Evolutionary conservation across 1,140 invertebrate species (phyloP), one percentile per base, ranked within the genome.

Genomic region (Halyomorpha halys): DNA sequence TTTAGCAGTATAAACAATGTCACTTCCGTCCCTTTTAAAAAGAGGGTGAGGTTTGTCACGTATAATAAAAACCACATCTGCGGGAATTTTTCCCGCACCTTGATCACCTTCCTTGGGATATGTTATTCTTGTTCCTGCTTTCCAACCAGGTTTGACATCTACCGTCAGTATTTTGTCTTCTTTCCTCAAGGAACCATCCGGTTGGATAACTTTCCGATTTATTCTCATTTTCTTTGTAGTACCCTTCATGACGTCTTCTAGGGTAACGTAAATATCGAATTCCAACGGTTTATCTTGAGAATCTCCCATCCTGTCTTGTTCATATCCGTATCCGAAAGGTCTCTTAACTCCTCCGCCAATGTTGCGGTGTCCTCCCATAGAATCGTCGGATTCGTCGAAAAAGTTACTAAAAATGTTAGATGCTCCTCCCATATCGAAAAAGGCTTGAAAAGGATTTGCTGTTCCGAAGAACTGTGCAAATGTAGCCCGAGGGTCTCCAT

Each of bases 201-300:
- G 76, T 70, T 87, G 85, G 5, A 91, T 75, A 18, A 98, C 91
- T 70, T 88, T 85, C 68, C 94, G 82, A 19, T 93, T 97, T 60
- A 99, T 99, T 78, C 98, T 99, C 96, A 99, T 99, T 77, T 98
- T 99, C 76, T 99, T 99, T 0, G 91, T 92, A 74, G 94, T 97
- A 30, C 96, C 97, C 66, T 83, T 84, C 8, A 85, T 82, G 67
- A 97, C 90, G 71, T 97, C 94, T 72, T 98, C 88, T 23, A 99
- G 75, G 0, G 86, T 86, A 5, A 99, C 92, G 72, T 90, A 93
- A n/a, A 99, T 76, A 73, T 98, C 97, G 75, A 97, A 90, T 70
- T 96, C 91, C 59, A 99, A 91, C 0, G 97, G 85, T 11, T 94
- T 89, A 78, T 99, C 97, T 71, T 91, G 88, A 34, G 27, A 2